These are phyloP conservation scores for Rhagoletis pomonella DNA, from an alignment of 1,140 invertebrate genomes.

Conservation along the genomic window DNA sequence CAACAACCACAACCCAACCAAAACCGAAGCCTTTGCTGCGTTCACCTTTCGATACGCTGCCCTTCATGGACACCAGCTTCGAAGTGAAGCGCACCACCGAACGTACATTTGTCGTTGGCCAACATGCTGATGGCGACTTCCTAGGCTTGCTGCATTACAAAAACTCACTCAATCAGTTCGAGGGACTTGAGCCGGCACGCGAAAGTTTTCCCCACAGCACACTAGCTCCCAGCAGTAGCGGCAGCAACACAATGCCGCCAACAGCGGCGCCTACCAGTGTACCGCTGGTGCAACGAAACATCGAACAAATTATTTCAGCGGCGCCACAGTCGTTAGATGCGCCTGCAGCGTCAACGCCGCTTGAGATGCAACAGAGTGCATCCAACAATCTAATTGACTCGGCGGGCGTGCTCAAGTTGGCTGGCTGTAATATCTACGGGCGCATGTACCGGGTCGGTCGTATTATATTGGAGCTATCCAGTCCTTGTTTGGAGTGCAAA, in stretches of 20 bases:
- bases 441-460: constrained; percentile 90
- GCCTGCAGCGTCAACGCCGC: background rate
- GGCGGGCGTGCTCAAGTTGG: constrained; percentile 82
- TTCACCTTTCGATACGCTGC: constrained; percentile 72
- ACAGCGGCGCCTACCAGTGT: constrained; percentile 6
- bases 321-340: background rate
- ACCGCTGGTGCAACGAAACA: background rate
- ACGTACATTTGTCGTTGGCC: background rate
- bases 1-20: constrained; percentile 58
- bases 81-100: constrained; percentile 63
- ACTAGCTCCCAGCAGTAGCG: background rate
- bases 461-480: constrained; percentile 89
- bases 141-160: constrained; percentile 60
- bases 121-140: constrained; percentile 1
- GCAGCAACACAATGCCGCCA: background rate
- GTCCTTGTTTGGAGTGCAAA: constrained; percentile 87
- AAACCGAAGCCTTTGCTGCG: constrained; percentile 69
- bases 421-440: constrained; percentile 94
- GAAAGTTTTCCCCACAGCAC: background rate
- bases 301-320: background rate
- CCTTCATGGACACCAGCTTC: constrained; percentile 72
- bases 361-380: constrained; percentile 22
- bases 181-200: constrained; percentile 60
- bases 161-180: constrained; percentile 65
- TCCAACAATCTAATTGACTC: constrained; percentile 65